phyloP scores from a whole-genome alignment of 37 sponge, comb jelly and placozoan species.

The Theonella swinhoei region DNA sequence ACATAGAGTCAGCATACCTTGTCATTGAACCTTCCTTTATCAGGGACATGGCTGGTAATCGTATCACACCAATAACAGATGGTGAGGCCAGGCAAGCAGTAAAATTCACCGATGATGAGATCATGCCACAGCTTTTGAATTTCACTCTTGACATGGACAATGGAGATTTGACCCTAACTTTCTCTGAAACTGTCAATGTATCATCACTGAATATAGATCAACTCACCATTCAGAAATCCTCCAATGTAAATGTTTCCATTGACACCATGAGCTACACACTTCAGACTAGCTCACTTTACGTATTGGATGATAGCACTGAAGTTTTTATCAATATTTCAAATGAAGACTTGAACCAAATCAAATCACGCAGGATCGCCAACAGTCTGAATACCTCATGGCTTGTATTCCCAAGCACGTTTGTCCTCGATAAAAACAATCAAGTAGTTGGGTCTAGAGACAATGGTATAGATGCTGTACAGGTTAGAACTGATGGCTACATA shows the following conservation, averaged over 20 bases:
- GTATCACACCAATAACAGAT: conserved; percentile 59
- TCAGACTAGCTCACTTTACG: conserved; percentile 54
- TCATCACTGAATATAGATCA: conserved; percentile 67
- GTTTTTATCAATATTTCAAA: conserved; percentile 47
- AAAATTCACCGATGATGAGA: conserved; percentile 65
- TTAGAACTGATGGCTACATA: conserved; percentile 35
- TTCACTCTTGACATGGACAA: conserved; percentile 84
- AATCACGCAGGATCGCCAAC: conserved; percentile 75
- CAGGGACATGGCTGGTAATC: conserved; percentile 86
- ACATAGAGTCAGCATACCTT: conserved; percentile 62
- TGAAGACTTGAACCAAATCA: conserved; percentile 79
- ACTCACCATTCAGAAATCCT: conserved; percentile 68
- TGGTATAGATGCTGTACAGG: conserved; percentile 65
- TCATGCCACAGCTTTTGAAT: conserved; percentile 62
- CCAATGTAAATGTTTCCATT: conserved; percentile 34
- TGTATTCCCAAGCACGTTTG: conserved; percentile 57
- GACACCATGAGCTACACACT: conserved; percentile 47
- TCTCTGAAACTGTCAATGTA: conserved; percentile 90
- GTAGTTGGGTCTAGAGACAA: conserved; percentile 46
- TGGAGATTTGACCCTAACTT: conserved; percentile 63
- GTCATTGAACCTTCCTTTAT: conserved; percentile 61
- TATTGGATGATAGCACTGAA: conserved; percentile 26
- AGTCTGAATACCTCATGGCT: conserved; percentile 60
- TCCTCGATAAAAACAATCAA: conserved; percentile 74
- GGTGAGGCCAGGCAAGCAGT: conserved; percentile 67